Percentiles rank a stretch among this genome's conserved stretches.
Conservation (phyloP, 2,888 invertebrate genomes). For the Polydrusus tereticollis region DNA sequence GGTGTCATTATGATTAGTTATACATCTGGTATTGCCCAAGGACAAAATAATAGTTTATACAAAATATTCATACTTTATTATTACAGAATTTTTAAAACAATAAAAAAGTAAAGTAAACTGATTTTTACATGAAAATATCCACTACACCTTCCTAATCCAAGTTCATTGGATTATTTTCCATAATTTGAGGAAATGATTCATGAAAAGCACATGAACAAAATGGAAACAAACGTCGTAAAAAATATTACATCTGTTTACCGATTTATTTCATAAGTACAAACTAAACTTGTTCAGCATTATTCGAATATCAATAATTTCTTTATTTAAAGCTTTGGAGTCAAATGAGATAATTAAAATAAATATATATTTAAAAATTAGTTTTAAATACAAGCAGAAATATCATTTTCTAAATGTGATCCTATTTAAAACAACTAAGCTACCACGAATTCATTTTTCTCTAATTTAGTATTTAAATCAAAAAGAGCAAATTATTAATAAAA, state of each 20-base stretch:
- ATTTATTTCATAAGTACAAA: constrained; percentile 15
- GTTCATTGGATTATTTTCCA: constrained; percentile 6
- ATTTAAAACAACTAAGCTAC: constrained; percentile 13
- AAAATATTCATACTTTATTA: constrained; percentile 35
- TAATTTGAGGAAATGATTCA: neutral
- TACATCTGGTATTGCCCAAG: constrained; percentile 14
- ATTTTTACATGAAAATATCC: constrained; percentile 23
- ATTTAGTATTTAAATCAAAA: neutral
- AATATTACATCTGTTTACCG: neutral
- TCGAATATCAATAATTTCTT: constrained; percentile 10
- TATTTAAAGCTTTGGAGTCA: constrained; percentile 15
- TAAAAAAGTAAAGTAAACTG: constrained; percentile 8
- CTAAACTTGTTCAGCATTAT: neutral
- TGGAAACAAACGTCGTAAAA: neutral
- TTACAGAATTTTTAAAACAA: constrained; percentile 23
- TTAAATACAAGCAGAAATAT: constrained; percentile 16
- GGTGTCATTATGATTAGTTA: too few relatives aligned
- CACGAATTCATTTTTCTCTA: neutral
- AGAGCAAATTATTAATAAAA: neutral
- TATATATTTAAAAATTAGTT: neutral
- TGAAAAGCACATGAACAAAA: constrained; percentile 3
- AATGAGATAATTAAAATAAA: constrained; percentile 5
- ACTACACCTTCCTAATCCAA: constrained; percentile 15
- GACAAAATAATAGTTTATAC: constrained; percentile 32
- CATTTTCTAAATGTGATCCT: constrained; percentile 7